Base-by-base conservation (phyloP, 92 coral and sea anemone genomes). In the Epizoanthus ramosus region DNA sequence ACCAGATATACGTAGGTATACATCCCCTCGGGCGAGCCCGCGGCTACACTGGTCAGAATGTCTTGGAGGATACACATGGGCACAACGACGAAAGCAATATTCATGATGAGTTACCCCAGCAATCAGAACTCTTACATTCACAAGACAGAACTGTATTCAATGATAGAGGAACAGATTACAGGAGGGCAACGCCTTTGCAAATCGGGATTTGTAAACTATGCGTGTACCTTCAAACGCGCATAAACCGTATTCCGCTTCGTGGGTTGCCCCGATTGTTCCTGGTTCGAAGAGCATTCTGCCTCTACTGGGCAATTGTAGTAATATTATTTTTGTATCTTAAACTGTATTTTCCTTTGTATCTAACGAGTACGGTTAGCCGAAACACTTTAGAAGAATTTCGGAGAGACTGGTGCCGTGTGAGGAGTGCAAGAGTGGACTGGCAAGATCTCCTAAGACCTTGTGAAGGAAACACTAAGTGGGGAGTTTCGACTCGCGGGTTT, bases 361-460 rank as follows among this genome's bases (percentile, higher is more conserved):
- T 91, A 37, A 85, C 88, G 6, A 86, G 94, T 71, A 93, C 94
- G 1, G 92, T 90, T 2, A 90, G 84, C 65, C 81, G 90, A 35
- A 88, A 86, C 72, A 91, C 90, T 69, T 53, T 93, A 19, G 90
- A 88, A 50, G 94, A 85, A 57, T 94, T 94, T 74, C 84, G 84
- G 25, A 57, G 66, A 9, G 93, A 92, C 85, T 94, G 98, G 98
- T 92, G 93, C 57, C 89, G 93, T 35, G 79, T 94, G 74, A 80
- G 93, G 15, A 79, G 80, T 12, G 71, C 89, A n/a, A 65, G 91
- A 52, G 86, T 81, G 33, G 89, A 94, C 80, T 94, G 98, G 98
- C 58, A 69, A 73, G 80, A 75, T 52, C 64, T 92, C 10, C 41
- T 73, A 43, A 37, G 75, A 1, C 91, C 94, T 12, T 94, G 98